A percentile compares a stretch with the other conserved stretches of the same genome.
phyloP scores from a whole-genome alignment of 1,140 invertebrate species.

The Monomorium pharaonis region DNA sequence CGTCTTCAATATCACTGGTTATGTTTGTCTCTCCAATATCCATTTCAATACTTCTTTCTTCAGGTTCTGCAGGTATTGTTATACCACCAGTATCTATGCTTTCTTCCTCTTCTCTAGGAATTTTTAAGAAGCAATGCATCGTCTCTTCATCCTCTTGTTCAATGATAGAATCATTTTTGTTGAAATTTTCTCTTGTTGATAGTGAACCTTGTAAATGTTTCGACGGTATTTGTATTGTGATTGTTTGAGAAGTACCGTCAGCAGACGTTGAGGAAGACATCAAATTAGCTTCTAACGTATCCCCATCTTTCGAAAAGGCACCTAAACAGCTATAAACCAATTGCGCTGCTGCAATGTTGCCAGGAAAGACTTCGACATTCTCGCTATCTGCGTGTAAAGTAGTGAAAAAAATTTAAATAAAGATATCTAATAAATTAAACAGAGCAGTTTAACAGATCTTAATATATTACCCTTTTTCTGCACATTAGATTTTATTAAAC shows the following conservation, averaged over 20 bases:
- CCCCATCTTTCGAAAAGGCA: conserved; percentile 82
- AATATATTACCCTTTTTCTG: conserved; percentile 74
- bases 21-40: conserved; percentile 62
- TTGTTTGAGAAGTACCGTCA: conserved; percentile 84
- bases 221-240: conserved; percentile 84
- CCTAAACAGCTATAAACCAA: conserved; percentile 86
- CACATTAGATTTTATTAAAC: conserved; percentile 79
- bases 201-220: conserved; percentile 79
- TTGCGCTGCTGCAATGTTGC: conserved; percentile 85
- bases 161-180: conserved; percentile 72
- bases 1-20: conserved; percentile 67
- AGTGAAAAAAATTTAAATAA: conserved; percentile 14
- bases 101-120: conserved; percentile 85
- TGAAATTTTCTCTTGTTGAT: conserved; percentile 72
- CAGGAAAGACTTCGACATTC: conserved; percentile 83
- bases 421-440: neutral
- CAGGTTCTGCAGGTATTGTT: conserved; percentile 86
- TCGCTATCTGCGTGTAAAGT: conserved; percentile 70
- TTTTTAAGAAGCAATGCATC: conserved; percentile 85
- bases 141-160: conserved; percentile 83
- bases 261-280: conserved; percentile 83
- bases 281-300: conserved; percentile 81
- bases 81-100: conserved; percentile 88
- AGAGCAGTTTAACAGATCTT: neutral
- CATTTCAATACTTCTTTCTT: conserved; percentile 67